Base-by-base conservation (phyloP, 2,797 vertebrate genomes). In the Hypotaenidia philippensis region DNA sequence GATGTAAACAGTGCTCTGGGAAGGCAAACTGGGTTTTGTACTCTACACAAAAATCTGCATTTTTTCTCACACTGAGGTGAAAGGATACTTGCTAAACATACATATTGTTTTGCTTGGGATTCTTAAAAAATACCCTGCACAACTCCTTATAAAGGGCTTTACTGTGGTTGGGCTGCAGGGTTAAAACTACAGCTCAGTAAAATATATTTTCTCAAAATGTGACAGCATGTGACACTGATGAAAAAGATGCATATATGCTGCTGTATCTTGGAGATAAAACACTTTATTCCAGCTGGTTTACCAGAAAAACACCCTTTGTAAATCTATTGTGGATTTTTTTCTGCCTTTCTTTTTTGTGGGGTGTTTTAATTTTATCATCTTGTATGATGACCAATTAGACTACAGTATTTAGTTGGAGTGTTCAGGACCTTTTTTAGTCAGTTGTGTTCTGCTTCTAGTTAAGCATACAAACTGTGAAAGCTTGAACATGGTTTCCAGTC, bases 1-100 rank as follows among this genome's bases (percentile, higher is more conserved):
- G 70, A 15, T 75, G 17, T 0, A 56, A 66, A 36, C 31, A 70
- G 1, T 53, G 25, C 68, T 91, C 22, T 23, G 9, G 34, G 93
- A 69, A 82, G 77, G 32, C 65, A 79, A 91, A 83, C 64, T 93
- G 75, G 13, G 55, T 95, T 90, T 72, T 83, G 49, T 76, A 40
- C 56, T 91, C 68, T 83, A 11, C 32, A 27, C 59, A 13, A 10
- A 61, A 79, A 32, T 87, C 81, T 89, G 87, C 96, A 80, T 26
- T 56, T 94, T 94, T 78, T 32, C 76, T 95, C 74, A 26, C 36
- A 2, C 1, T 23, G 66, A 87, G 70, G 59, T 89, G 74, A 87
- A 95, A 90, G 74, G 78, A 15, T 79, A 29, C 8, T 4, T 53
- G 38, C 74, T 89, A 41, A 87, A 76, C 65, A 90, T 77, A 56